Percentiles rank a stretch among this genome's conserved stretches.
phyloP scores from a whole-genome alignment of 1,140 invertebrate species.

The Polyergus mexicanus region DNA sequence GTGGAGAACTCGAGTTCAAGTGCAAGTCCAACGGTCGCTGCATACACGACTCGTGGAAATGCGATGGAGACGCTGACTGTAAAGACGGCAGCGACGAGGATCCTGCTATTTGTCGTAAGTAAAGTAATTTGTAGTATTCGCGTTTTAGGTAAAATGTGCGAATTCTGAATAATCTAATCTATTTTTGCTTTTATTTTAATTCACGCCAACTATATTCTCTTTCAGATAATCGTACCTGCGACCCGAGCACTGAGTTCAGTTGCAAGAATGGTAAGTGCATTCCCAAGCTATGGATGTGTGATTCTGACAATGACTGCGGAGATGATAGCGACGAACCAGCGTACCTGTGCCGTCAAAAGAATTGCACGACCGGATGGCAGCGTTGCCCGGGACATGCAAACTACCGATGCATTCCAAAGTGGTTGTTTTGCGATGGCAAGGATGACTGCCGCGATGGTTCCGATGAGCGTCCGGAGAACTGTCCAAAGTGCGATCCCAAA shows the following conservation, averaged over 20 bases:
- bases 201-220: background rate
- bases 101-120: conserved; percentile 93
- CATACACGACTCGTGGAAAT: conserved; percentile 97
- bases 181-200: background rate
- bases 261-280: conserved; percentile 98
- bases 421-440: conserved; percentile 98
- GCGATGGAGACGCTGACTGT: conserved; percentile 98
- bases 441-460: conserved; percentile 96
- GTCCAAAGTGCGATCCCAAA: conserved; percentile 94
- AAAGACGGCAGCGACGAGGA: conserved; percentile 98
- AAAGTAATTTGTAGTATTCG: background rate
- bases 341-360: conserved; percentile 95
- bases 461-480: conserved; percentile 95
- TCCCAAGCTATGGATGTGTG: conserved; percentile 98
- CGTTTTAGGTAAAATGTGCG: background rate
- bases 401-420: conserved; percentile 97
- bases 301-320: conserved; percentile 97
- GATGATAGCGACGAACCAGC: conserved; percentile 98
- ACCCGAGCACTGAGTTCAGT: conserved; percentile 93
- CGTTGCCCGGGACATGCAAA: conserved; percentile 95
- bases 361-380: conserved; percentile 97
- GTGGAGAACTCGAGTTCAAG: conserved; percentile 97
- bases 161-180: background rate
- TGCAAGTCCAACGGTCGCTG: conserved; percentile 95
- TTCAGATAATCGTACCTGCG: conserved; percentile 92